Conservation (phyloP, 2,888 invertebrate genomes). For the Philhelius pedissequus region DNA sequence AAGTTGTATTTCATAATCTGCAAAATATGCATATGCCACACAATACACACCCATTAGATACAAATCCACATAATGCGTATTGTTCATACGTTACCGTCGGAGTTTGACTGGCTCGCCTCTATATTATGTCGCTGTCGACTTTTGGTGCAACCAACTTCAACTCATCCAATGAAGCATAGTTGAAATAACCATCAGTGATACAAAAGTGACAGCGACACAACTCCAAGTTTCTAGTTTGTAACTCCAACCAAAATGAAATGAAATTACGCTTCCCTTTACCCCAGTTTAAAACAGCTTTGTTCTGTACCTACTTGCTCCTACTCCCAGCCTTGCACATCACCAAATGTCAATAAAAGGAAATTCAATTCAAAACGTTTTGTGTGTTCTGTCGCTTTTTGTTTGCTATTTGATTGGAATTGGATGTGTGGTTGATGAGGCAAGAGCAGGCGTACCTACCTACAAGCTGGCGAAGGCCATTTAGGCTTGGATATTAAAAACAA, state of each 20-base stretch:
- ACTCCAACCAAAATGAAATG: not conserved
- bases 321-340: constrained; percentile 9
- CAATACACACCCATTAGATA: not conserved
- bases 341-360: constrained; percentile 52
- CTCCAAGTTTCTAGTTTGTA: not conserved
- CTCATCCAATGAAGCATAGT: not conserved
- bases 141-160: constrained; percentile 23
- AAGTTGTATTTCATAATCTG: constrained; percentile 43
- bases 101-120: not conserved
- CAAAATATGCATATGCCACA: constrained; percentile 14
- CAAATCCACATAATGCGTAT: constrained; percentile 23
- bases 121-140: not conserved
- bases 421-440: not conserved
- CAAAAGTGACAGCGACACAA: not conserved
- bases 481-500: constrained; percentile 53
- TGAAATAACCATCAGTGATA: not conserved
- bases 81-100: constrained; percentile 24
- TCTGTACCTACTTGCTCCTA: not conserved
- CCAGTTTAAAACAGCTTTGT: not conserved
- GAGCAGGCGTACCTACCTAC: not conserved
- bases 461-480: too few relatives aligned
- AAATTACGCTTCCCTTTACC: not conserved
- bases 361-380: constrained; percentile 43
- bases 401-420: constrained; percentile 48
- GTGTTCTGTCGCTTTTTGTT: constrained; percentile 40